Conservation (phyloP, 2,797 vertebrate genomes). For the Eremophila alpestris region DNA sequence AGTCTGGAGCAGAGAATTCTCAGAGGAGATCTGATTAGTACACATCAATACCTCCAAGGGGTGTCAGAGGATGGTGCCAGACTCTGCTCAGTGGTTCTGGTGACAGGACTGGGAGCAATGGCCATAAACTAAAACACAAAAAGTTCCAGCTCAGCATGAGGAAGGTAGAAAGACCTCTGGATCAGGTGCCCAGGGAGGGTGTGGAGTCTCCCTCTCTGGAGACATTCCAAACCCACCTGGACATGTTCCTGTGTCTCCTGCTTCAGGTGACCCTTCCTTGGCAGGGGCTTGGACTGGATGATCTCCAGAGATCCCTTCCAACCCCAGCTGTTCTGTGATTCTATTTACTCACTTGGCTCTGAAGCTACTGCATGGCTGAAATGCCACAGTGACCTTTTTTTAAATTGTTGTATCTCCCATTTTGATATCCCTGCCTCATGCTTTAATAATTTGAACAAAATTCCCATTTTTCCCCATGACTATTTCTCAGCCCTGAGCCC, state of each 20-base stretch:
- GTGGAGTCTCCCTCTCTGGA: background rate
- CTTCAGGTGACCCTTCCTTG: background rate
- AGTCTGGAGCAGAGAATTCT: background rate
- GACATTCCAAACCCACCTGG: background rate
- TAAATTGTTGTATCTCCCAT: background rate
- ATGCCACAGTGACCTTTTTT: background rate
- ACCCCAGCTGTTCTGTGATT: background rate
- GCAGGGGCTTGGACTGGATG: background rate
- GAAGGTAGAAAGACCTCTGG: background rate
- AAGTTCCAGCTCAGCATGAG: background rate
- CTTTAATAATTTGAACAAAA: background rate
- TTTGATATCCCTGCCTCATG: background rate
- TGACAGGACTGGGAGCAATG: background rate
- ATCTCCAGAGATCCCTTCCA: background rate
- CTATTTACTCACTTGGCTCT: background rate
- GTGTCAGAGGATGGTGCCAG: background rate
- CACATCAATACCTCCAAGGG: background rate
- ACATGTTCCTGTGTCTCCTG: background rate
- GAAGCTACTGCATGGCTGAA: background rate
- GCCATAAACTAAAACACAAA: background rate
- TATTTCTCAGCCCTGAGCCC: background rate
- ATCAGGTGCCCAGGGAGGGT: background rate
- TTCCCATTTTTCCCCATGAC: background rate
- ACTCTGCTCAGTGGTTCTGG: background rate
- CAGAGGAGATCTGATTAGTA: background rate